phyloP scores from a whole-genome alignment of 2,888 invertebrate genomes.

The Pheosia gnoma region DNA sequence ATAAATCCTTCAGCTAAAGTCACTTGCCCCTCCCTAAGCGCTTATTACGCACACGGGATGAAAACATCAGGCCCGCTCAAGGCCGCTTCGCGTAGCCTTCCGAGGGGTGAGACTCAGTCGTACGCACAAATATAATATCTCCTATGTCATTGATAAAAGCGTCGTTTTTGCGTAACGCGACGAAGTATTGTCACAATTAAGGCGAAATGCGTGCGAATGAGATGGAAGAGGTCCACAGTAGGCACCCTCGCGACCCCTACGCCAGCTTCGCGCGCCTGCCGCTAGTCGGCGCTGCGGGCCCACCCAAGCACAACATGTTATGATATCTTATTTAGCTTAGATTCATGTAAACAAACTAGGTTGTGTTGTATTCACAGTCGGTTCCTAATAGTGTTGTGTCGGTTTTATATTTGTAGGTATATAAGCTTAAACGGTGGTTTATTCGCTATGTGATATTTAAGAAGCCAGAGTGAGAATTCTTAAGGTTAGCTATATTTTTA shows the following conservation, averaged over 20 bases:
- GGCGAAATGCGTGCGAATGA: slow-evolving; percentile 65
- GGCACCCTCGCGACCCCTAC: slow-evolving; percentile 55
- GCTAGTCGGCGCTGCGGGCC: slow-evolving; percentile 79
- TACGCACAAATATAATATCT: slow-evolving; percentile 63
- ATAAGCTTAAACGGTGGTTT: not conserved
- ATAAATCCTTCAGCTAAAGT: slow-evolving; percentile 80
- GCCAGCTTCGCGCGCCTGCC: slow-evolving; percentile 59
- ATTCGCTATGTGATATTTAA: slow-evolving; percentile 9
- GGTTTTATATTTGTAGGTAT: slow-evolving; percentile 23
- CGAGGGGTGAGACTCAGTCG: slow-evolving; percentile 42
- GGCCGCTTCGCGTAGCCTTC: slow-evolving; percentile 69
- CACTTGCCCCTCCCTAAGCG: slow-evolving; percentile 77
- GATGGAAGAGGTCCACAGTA: slow-evolving; percentile 46
- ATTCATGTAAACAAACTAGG: slow-evolving; percentile 77
- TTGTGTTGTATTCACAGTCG: slow-evolving; percentile 49
- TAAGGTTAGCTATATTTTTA: slow-evolving; percentile 27
- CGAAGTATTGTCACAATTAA: slow-evolving; percentile 58
- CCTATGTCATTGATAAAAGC: slow-evolving; percentile 81
- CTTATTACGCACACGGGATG: slow-evolving; percentile 81
- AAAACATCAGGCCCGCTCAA: slow-evolving; percentile 80
- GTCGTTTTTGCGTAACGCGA: slow-evolving; percentile 75
- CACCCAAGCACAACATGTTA: slow-evolving; percentile 72
- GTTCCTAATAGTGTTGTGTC: slow-evolving; percentile 47
- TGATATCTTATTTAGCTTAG: slow-evolving; percentile 56
- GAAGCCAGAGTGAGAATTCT: slow-evolving; percentile 16